Evolutionary conservation across 2,888 invertebrate species (phyloP).

Genomic region (Odontothrips loti): DNA sequence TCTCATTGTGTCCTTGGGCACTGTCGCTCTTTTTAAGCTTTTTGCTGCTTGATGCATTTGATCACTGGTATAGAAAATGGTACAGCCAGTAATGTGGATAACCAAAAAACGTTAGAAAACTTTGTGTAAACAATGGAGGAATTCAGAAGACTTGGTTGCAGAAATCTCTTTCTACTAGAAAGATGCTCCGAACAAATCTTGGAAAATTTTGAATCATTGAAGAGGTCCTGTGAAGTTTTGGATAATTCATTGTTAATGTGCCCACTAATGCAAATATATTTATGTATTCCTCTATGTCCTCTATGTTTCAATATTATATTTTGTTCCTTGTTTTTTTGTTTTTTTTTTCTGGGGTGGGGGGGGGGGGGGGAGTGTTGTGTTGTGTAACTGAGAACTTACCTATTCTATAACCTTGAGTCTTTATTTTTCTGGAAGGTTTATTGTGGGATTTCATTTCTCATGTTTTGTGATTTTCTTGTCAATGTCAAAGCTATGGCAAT

Average conservation of each 20-base stretch:
- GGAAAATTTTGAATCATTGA: neutral
- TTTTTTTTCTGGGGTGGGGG: too few relatives aligned
- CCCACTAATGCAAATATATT: neutral
- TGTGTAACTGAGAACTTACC: neutral
- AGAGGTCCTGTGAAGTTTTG: neutral
- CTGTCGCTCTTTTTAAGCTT: neutral
- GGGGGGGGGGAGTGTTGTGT: too few relatives aligned
- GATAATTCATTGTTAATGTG: neutral
- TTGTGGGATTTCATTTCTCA: neutral
- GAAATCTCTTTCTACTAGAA: too few relatives aligned
- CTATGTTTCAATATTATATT: too few relatives aligned
- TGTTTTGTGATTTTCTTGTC: neutral
- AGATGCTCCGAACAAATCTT: too few relatives aligned
- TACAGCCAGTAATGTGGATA: too few relatives aligned
- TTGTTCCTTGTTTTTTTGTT: neutral
- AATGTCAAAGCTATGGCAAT: neutral
- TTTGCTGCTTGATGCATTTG: neutral
- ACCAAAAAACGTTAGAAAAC: too few relatives aligned
- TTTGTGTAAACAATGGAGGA: too few relatives aligned
- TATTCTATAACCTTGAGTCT: neutral
- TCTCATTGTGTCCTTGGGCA: neutral
- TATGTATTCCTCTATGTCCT: neutral
- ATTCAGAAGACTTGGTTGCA: too few relatives aligned
- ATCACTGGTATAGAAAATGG: too few relatives aligned
- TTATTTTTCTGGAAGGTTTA: conserved; percentile 1